Evolutionary conservation across 2,797 vertebrate genomes (phyloP).

Genomic region (Cetoscarus ocellatus): DNA sequence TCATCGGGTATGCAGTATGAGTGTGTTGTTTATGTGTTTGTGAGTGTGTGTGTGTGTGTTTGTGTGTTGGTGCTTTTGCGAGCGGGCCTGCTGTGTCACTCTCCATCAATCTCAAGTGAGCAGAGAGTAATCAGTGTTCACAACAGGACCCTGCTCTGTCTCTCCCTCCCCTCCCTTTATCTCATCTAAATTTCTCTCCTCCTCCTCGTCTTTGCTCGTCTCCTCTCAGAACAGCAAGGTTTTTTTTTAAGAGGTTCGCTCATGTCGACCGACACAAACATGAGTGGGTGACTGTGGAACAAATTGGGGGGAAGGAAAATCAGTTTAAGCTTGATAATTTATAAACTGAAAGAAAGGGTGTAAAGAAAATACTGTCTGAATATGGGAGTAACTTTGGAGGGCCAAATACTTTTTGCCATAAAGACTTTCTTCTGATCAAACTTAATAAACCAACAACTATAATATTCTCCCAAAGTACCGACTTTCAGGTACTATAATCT

Average conservation of each 20-base stretch:
- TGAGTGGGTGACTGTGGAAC: constrained; percentile 22
- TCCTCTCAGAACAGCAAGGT: constrained; percentile 32
- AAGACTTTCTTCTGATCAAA: background rate
- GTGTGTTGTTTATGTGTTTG: constrained; percentile 9
- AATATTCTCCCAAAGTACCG: background rate
- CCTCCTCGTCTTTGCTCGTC: constrained; percentile 27
- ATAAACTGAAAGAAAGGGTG: background rate
- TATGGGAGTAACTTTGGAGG: background rate
- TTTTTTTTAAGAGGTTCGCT: constrained; percentile 41
- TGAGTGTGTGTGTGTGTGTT: constrained; percentile 20
- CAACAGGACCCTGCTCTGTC: constrained; percentile 70
- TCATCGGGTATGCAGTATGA: constrained; percentile 11
- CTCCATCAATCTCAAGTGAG: constrained; percentile 80
- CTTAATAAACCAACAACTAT: background rate
- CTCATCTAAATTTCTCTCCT: constrained; percentile 65
- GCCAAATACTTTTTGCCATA: background rate
- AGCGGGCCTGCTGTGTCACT: constrained; percentile 67
- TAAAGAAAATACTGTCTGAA: background rate
- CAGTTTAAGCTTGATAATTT: background rate
- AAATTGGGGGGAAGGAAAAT: background rate
- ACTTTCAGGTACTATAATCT: background rate
- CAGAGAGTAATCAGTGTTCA: constrained; percentile 82
- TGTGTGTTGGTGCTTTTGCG: constrained; percentile 24
- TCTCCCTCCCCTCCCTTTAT: constrained; percentile 60
- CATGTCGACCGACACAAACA: constrained; percentile 17